Evolutionary conservation across 2,113 vertebrate genomes (phyloP).

Genomic region (Polypterus bichir): DNA sequence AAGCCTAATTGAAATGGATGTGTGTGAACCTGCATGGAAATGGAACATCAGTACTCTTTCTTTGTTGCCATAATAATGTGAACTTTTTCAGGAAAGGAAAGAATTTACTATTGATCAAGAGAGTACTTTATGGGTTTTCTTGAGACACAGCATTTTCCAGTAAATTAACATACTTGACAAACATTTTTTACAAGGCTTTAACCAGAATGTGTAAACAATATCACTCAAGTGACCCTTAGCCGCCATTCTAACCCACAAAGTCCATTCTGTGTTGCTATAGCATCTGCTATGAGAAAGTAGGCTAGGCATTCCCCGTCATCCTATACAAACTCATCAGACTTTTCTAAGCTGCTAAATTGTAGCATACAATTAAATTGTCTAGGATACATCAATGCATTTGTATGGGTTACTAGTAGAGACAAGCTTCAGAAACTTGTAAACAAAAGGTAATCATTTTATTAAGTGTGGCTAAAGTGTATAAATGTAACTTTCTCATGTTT

Average conservation of each 20-base stretch:
- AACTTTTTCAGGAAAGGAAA: no score
- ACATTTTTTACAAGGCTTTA: conserved; percentile 12
- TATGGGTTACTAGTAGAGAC: conserved; percentile 52
- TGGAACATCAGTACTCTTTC: no score
- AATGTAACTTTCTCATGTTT: no score
- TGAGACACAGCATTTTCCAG: not conserved
- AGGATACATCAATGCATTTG: conserved; percentile 59
- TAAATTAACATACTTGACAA: no score
- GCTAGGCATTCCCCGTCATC: conserved; percentile 41
- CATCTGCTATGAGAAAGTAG: conserved; percentile 63
- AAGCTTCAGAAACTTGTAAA: conserved; percentile 35
- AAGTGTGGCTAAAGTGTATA: no score
- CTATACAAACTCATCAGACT: conserved; percentile 55
- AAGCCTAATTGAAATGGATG: no score
- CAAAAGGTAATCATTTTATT: conserved; percentile 16
- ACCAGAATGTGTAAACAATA: conserved; percentile 55
- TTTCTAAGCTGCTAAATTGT: conserved; percentile 71
- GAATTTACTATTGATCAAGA: no score
- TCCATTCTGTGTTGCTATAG: conserved; percentile 74
- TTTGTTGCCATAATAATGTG: no score
- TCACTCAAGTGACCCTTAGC: no score
- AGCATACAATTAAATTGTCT: conserved; percentile 72
- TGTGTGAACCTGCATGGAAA: no score
- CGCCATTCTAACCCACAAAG: conserved; percentile 27
- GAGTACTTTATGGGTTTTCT: no score